Evolutionary conservation across 2,888 invertebrate genomes (phyloP).

Genomic region (Cephus nigrinus): DNA sequence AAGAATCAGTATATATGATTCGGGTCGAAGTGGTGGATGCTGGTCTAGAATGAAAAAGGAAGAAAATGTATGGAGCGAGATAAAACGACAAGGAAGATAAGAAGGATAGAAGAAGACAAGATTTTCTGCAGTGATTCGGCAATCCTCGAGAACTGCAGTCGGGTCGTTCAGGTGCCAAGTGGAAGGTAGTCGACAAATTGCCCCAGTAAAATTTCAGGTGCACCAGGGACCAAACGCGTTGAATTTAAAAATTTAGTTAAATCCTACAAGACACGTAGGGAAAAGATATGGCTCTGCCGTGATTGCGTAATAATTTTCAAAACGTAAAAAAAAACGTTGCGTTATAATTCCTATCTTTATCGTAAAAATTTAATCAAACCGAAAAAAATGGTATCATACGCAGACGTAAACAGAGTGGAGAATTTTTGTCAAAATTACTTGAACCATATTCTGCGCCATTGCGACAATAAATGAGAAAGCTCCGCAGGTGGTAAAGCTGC

Average conservation of each 20-base stretch:
- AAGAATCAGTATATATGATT: too few relatives aligned
- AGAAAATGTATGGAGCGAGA: neutral
- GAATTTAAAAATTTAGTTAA: neutral
- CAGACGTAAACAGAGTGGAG: neutral
- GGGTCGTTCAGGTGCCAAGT: slow-evolving; percentile 44
- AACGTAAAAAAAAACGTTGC: neutral
- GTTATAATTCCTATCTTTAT: too few relatives aligned
- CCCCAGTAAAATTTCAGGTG: slow-evolving; percentile 29
- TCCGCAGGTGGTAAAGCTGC: neutral
- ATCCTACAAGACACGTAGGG: neutral
- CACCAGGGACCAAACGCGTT: neutral
- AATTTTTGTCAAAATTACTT: neutral
- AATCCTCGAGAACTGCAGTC: slow-evolving; percentile 48
- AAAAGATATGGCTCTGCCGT: neutral
- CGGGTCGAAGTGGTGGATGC: too few relatives aligned
- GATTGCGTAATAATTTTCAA: neutral
- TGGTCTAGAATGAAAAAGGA: too few relatives aligned
- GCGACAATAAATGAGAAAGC: neutral
- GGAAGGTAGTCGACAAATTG: slow-evolving; percentile 37
- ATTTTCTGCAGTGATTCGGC: slow-evolving; percentile 52
- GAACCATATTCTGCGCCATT: neutral
- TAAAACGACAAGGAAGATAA: neutral
- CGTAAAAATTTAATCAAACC: too few relatives aligned
- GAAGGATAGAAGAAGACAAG: neutral
- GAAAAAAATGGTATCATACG: neutral